Evolutionary conservation across 1,140 invertebrate species (phyloP).

Genomic region (Drosophila auraria): DNA sequence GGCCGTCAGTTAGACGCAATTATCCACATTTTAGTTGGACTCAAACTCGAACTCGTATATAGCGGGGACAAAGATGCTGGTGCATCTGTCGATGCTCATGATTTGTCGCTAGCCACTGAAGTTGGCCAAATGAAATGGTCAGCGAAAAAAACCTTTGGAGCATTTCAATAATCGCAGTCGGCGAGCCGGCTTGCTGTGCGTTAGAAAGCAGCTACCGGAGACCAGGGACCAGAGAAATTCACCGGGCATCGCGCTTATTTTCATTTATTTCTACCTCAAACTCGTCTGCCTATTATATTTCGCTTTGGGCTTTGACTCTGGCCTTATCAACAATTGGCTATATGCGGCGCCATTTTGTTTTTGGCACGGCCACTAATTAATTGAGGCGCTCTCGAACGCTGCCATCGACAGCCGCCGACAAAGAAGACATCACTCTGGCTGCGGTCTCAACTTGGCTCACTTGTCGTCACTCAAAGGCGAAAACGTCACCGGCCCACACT

Average conservation of each 20-base stretch:
- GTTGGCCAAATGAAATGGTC: slow-evolving; percentile 46
- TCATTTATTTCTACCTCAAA: slow-evolving; percentile 38
- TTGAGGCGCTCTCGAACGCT: slow-evolving; percentile 49
- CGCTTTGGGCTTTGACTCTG: slow-evolving; percentile 42
- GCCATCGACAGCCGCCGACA: slow-evolving; percentile 41
- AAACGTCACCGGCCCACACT: slow-evolving; percentile 45
- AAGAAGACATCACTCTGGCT: slow-evolving; percentile 43
- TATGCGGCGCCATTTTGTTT: slow-evolving; percentile 56
- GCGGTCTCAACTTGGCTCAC: neutral
- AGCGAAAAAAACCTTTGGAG: slow-evolving; percentile 70
- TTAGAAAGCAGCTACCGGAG: slow-evolving; percentile 64
- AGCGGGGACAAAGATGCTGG: slow-evolving; percentile 51
- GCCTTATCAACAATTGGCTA: slow-evolving; percentile 64
- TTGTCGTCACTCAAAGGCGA: slow-evolving; percentile 12
- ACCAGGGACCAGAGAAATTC: slow-evolving; percentile 61
- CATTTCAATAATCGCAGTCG: slow-evolving; percentile 75
- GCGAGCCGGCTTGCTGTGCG: slow-evolving; percentile 35
- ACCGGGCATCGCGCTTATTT: slow-evolving; percentile 30
- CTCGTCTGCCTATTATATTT: slow-evolving; percentile 32
- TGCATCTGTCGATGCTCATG: slow-evolving; percentile 55
- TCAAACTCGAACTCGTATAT: slow-evolving; percentile 18
- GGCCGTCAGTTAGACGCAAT: slow-evolving; percentile 68
- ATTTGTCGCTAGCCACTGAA: slow-evolving; percentile 56
- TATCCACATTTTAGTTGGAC: slow-evolving; percentile 67
- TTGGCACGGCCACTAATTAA: slow-evolving; percentile 69